phyloP scores from a whole-genome alignment of 2,797 vertebrate genomes.

The Squalus acanthias region DNA sequence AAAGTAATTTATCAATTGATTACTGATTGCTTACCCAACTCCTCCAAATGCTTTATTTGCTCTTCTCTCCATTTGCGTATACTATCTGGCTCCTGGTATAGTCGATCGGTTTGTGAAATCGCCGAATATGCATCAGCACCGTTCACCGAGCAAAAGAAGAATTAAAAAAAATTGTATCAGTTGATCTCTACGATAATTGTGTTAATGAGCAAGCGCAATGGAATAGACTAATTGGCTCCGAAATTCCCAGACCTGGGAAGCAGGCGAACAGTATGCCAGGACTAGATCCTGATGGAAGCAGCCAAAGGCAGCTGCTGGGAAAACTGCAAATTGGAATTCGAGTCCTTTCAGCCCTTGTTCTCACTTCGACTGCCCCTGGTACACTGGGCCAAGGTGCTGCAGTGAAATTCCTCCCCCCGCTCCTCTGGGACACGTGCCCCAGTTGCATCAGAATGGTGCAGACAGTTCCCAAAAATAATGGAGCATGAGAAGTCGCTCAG shows the following conservation, averaged over 20 bases:
- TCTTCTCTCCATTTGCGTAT: slow-evolving; percentile 96
- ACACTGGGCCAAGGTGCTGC: no score
- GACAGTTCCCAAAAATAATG: no score
- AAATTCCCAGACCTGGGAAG: background rate
- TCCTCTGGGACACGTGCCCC: no score
- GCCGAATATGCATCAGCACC: slow-evolving; percentile 75
- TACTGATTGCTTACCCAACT: slow-evolving; percentile 63
- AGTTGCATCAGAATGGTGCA: no score
- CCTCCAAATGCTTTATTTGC: slow-evolving; percentile 79
- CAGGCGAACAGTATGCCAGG: background rate
- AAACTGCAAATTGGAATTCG: slow-evolving; percentile 41
- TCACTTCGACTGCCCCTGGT: no score
- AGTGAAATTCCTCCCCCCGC: no score
- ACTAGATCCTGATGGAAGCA: background rate
- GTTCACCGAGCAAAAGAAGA: slow-evolving; percentile 28
- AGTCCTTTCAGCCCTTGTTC: no score
- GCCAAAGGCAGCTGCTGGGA: slow-evolving; percentile 66
- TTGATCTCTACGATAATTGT: background rate
- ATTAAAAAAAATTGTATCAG: background rate
- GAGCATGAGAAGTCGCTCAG: no score
- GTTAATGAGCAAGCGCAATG: background rate
- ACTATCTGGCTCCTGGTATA: slow-evolving; percentile 91
- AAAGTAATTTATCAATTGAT: background rate
- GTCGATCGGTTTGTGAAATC: slow-evolving; percentile 80
- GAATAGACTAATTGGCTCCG: background rate